Evolutionary conservation across 2,113 vertebrate genomes (phyloP).

Genomic region (human): GRCh38 chr1:11467501-11468000

Average conservation of each 20-base stretch:
- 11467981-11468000: background rate
- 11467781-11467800: background rate
- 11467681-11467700: background rate
- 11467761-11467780: background rate
- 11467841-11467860: background rate
- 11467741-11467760: background rate
- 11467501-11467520: background rate
- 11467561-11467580: background rate
- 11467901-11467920: background rate
- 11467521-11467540: background rate
- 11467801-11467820: background rate
- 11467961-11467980: fast-evolving
- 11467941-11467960: background rate
- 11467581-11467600: background rate
- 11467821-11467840: background rate
- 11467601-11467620: background rate
- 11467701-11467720: background rate
- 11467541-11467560: background rate
- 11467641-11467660: background rate
- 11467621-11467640: background rate
- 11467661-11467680: background rate
- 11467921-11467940: background rate
- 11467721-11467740: background rate
- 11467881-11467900: background rate
- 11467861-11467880: fast-evolving